Evolutionary conservation across 2,113 vertebrate species (phyloP).

Genomic region (Sorex araneus): DNA sequence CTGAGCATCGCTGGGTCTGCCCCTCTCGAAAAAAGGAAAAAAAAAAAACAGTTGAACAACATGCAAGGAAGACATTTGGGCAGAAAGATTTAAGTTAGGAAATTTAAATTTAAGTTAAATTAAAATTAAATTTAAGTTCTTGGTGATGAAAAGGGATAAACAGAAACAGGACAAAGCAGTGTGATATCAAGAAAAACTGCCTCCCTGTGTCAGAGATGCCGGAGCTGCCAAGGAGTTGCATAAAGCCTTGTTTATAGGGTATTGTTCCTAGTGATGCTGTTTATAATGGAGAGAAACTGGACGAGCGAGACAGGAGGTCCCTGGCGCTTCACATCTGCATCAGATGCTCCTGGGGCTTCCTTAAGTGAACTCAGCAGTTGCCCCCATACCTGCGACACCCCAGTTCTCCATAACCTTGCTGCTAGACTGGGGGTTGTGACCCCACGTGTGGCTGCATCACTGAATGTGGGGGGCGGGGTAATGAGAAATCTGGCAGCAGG

Average conservation of each 20-base stretch:
- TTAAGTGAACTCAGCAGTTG: background rate
- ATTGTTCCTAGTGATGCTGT: background rate
- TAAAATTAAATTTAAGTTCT: no score
- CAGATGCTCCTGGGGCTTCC: background rate
- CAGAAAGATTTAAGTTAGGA: no score
- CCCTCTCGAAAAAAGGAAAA: no score
- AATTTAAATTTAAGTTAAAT: no score
- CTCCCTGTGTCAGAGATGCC: background rate
- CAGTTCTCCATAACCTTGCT: background rate
- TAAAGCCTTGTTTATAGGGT: background rate
- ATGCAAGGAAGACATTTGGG: no score
- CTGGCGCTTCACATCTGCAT: background rate
- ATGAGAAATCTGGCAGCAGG: no score
- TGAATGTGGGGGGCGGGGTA: no score
- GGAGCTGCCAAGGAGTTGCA: conserved; percentile 37
- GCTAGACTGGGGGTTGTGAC: no score
- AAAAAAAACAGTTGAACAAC: no score
- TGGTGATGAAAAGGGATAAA: no score
- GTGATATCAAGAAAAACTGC: background rate
- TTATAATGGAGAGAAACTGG: conserved; percentile 12
- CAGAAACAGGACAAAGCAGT: background rate
- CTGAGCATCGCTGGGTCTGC: no score
- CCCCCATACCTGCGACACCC: background rate
- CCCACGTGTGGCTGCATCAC: no score
- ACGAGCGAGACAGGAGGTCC: background rate